phyloP scores from a whole-genome alignment of 92 coral and sea anemone species.

The Parazoanthus swiftii region DNA sequence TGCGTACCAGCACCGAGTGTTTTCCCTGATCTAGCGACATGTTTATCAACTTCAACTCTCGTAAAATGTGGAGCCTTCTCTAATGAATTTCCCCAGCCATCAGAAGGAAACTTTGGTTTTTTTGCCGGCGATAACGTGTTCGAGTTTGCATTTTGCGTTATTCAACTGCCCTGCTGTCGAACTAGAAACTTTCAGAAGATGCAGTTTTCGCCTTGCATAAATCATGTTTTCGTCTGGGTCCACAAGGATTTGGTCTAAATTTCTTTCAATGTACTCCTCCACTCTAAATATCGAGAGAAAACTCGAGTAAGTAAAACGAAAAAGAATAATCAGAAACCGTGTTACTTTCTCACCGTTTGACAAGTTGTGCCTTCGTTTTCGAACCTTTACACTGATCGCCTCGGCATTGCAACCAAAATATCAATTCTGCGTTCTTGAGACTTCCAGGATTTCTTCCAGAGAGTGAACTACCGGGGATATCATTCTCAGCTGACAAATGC shows the following conservation, averaged over 20 bases:
- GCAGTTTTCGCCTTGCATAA: conserved; percentile 34
- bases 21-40: conserved; percentile 49
- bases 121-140: neutral
- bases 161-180: too few relatives aligned
- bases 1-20: neutral
- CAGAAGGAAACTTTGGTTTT: conserved; percentile 34
- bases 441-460: too few relatives aligned
- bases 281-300: conserved; percentile 11
- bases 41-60: conserved; percentile 56
- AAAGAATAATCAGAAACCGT: too few relatives aligned
- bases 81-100: conserved; percentile 55
- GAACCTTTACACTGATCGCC: too few relatives aligned
- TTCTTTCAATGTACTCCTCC: conserved; percentile 39
- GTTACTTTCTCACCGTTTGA: too few relatives aligned
- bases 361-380: too few relatives aligned
- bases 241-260: conserved; percentile 11
- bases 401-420: too few relatives aligned
- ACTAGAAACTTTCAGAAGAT: neutral
- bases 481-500: too few relatives aligned
- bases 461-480: too few relatives aligned
- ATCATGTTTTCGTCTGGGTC: conserved; percentile 36
- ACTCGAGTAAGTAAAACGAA: too few relatives aligned
- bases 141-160: too few relatives aligned
- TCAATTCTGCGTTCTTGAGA: too few relatives aligned
- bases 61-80: conserved; percentile 45